Evolutionary conservation across 2,888 invertebrate species (phyloP).

Genomic region (Brachynemurus nebulosus): DNA sequence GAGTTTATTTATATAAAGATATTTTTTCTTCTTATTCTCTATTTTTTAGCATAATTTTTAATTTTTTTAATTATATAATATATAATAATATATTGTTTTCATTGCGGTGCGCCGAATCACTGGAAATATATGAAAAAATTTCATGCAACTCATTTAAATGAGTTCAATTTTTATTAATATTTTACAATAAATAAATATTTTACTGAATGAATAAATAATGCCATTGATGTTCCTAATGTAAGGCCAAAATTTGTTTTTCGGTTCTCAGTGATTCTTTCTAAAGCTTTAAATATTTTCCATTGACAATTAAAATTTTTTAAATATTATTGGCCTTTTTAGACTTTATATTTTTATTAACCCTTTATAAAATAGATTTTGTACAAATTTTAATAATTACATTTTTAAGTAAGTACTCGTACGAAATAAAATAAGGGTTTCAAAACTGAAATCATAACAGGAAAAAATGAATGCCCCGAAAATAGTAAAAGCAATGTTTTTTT

Average conservation of each 20-base stretch:
- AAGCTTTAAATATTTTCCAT: not conserved
- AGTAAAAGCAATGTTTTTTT: slow-evolving; percentile 2
- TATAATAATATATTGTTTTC: not conserved
- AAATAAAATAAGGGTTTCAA: not conserved
- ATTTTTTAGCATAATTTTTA: not conserved
- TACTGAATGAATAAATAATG: not conserved
- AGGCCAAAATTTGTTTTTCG: slow-evolving; percentile 1
- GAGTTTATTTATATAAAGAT: not conserved
- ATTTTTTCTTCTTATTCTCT: not conserved
- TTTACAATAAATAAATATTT: too few species aligned
- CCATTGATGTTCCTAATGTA: slow-evolving; percentile 7
- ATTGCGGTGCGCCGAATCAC: slow-evolving; percentile 1
- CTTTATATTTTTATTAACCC: not conserved
- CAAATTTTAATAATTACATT: slow-evolving; percentile 1
- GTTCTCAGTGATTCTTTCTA: not conserved
- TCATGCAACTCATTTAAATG: too few species aligned
- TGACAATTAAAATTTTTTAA: too few species aligned
- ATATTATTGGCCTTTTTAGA: not conserved
- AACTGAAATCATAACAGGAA: not conserved
- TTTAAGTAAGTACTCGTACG: not conserved
- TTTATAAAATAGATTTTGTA: not conserved
- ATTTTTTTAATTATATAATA: not conserved
- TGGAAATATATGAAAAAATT: not conserved
- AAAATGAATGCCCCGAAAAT: slow-evolving; percentile 4
- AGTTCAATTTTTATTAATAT: too few species aligned